Percentiles rank a stretch among this genome's conserved stretches.
Conservation (phyloP, 2,113 vertebrate species). For the Hippolais icterina region DNA sequence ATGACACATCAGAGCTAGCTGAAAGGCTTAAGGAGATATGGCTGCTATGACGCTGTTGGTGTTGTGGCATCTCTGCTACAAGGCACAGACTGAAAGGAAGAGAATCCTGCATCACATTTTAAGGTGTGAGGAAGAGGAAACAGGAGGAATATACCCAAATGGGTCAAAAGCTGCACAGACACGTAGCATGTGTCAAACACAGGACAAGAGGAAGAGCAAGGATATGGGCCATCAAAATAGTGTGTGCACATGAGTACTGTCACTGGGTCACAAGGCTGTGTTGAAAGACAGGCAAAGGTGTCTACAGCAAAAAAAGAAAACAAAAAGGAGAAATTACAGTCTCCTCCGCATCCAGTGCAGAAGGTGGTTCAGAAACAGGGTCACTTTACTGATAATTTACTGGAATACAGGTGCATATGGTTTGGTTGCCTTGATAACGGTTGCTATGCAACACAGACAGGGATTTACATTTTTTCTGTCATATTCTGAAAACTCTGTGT, state of each 20-base stretch:
- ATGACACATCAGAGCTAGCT: not conserved
- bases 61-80: not conserved
- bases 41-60: not conserved
- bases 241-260: accelerated
- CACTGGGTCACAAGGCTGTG: not conserved
- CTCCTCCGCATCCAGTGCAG: not conserved
- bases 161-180: not conserved
- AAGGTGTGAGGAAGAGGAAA: not conserved
- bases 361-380: constrained; percentile 24
- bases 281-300: not conserved
- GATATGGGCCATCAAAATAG: not conserved
- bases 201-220: not conserved
- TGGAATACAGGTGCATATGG: constrained; percentile 42
- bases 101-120: not conserved
- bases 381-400: constrained; percentile 57
- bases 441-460: constrained; percentile 53
- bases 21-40: not conserved
- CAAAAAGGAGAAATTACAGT: not conserved
- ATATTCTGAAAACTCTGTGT: constrained; percentile 11
- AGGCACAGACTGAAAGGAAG: not conserved
- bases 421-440: constrained; percentile 56
- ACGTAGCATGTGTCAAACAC: not conserved
- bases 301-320: not conserved
- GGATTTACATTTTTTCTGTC: constrained; percentile 52
- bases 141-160: not conserved